Evolutionary conservation across 2,888 invertebrate genomes (phyloP), one percentile per base, ranked within the genome.

Genomic region (Macrophya alboannulata): DNA sequence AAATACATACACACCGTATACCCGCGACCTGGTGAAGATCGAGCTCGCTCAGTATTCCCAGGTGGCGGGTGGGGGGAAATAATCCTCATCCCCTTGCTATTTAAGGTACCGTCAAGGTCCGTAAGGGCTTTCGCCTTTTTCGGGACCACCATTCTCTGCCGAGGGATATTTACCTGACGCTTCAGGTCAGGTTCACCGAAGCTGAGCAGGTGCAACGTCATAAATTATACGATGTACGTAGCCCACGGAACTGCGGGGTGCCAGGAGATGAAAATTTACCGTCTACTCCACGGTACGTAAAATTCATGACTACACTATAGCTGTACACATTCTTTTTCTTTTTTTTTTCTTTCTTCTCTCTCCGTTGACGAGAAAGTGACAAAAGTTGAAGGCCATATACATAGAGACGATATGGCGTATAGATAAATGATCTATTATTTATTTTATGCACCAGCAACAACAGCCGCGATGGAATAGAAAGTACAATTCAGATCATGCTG

Each of bases 401-500:
- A 12, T 4, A 74, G 31, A 8, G 31, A 9, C 5, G 31, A 8
- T 37, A 68, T 37, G 17, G 17, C 17, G 25, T 15, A 68, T 8
- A 15, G 37, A 74, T 74, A 45, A 74, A 45, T 45, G 45, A 74
- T 68, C 37, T 25, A 21, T 74, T 43, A 45, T 77, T 37, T 37
- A 25, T 37, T 77, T 51, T 43, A n/a, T 43, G 25, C 45, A 12
- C 12, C 45, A 21, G 45, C 72, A 21, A 9, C 48, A 43, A 48
- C n/a, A 51, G 76, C 48, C 25, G 40, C 15, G 48, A 43, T 51
- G 55, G 81, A 81, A 81, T 81, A 81, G 81, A 81, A 81, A 81
- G 81, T 81, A 81, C 62, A 81, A 81, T 81, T 81, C 59, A 43
- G 81, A 81, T 62, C 81, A 43, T 21, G n/a, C 81, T 43, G 43